phyloP scores from a whole-genome alignment of 2,888 invertebrate genomes.

The Netelia inedita region DNA sequence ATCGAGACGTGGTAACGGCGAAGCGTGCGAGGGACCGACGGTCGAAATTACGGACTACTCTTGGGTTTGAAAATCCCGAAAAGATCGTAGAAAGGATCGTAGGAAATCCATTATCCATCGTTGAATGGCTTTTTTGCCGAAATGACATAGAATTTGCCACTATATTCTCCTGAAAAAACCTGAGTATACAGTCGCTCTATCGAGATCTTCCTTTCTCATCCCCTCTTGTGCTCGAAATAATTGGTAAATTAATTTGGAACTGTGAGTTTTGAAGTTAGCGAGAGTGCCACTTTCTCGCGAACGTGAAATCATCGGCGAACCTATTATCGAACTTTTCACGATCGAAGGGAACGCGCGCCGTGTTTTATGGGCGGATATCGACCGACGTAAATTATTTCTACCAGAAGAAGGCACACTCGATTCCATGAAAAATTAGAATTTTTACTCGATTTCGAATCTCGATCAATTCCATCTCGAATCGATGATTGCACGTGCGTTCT shows the following conservation, averaged over 20 bases:
- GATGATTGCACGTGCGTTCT: slow-evolving; percentile 27
- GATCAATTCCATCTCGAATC: slow-evolving; percentile 43
- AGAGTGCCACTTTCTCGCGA: slow-evolving; percentile 64
- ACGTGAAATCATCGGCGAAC: slow-evolving; percentile 33
- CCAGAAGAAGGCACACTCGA: slow-evolving; percentile 12
- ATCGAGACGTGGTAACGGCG: slow-evolving; percentile 39
- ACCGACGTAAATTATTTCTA: slow-evolving; percentile 26
- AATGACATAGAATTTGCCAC: slow-evolving; percentile 77
- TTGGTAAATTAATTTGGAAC: slow-evolving; percentile 77
- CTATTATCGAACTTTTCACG: slow-evolving; percentile 27
- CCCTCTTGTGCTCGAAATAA: slow-evolving; percentile 61
- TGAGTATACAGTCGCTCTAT: slow-evolving; percentile 64
- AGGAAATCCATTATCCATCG: slow-evolving; percentile 65
- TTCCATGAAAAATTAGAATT: slow-evolving; percentile 34
- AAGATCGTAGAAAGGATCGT: slow-evolving; percentile 32
- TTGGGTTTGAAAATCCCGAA: slow-evolving; percentile 39
- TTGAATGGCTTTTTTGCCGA: slow-evolving; percentile 71
- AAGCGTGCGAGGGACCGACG: slow-evolving; percentile 49
- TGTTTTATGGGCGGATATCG: slow-evolving; percentile 19
- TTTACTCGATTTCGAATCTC: not conserved
- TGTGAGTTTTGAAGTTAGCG: slow-evolving; percentile 71
- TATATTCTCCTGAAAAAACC: slow-evolving; percentile 50
- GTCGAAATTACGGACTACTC: slow-evolving; percentile 59
- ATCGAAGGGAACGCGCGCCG: slow-evolving; percentile 28
- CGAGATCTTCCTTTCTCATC: slow-evolving; percentile 6